Evolutionary conservation across 2,888 invertebrate species (phyloP).

Genomic region (Eudasyphora cyanicolor): DNA sequence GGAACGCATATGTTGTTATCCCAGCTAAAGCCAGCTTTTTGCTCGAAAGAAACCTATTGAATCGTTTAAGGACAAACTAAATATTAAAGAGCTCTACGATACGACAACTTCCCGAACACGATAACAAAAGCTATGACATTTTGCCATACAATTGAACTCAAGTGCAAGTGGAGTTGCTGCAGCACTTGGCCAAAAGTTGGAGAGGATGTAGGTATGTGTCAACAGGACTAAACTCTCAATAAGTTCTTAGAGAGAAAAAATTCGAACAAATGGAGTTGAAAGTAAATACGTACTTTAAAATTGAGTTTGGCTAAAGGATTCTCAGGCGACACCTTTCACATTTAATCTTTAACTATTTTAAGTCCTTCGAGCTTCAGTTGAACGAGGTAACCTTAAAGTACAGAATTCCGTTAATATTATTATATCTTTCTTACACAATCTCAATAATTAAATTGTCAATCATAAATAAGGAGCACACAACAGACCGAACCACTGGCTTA

Average conservation of each 20-base stretch:
- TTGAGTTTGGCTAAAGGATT: no score
- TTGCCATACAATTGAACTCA: slow-evolving; percentile 8
- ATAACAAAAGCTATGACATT: slow-evolving; percentile 30
- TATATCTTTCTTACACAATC: slow-evolving; percentile 11
- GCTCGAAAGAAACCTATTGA: background rate
- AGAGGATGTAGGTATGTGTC: background rate
- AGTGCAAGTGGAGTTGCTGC: slow-evolving; percentile 46
- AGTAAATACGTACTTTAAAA: no score
- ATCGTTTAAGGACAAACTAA: background rate
- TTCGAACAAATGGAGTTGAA: no score
- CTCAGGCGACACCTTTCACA: no score
- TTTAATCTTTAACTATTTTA: no score
- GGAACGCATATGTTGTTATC: background rate
- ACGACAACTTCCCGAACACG: background rate
- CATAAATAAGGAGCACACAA: no score
- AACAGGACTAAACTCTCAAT: background rate
- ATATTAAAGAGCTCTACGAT: background rate
- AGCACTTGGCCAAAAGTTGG: slow-evolving; percentile 8
- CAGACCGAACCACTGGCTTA: no score
- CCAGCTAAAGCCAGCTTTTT: background rate
- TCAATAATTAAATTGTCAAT: no score
- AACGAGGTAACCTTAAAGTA: no score
- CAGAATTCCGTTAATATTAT: no score
- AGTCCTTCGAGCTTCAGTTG: no score
- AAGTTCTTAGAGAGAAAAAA: no score